These are phyloP conservation scores for Cyprinodon brontotheroides DNA, from an alignment of 2,113 vertebrate species.

Conservation along the genomic window DNA sequence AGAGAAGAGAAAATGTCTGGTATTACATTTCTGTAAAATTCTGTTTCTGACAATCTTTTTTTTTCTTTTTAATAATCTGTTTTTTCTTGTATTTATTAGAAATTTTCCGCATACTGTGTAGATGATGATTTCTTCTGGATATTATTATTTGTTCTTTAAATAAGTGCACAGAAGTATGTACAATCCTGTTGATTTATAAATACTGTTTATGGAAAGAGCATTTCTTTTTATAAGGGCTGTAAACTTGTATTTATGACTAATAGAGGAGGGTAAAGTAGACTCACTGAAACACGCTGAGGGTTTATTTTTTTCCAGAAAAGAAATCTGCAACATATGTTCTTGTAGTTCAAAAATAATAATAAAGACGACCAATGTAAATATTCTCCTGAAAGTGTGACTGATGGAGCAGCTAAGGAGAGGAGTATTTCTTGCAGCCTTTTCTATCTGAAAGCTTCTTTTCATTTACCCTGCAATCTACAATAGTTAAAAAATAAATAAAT, in stretches of 20 bases:
- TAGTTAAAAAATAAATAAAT: neutral
- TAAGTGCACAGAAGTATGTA: constrained; percentile 16
- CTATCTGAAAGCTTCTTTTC: neutral
- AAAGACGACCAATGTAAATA: neutral
- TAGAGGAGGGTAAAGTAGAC: neutral
- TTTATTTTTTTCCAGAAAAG: neutral
- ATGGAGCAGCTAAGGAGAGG: neutral
- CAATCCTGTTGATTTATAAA: constrained; percentile 29
- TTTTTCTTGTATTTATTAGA: constrained; percentile 10
- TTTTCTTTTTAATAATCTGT: neutral
- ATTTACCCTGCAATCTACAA: neutral
- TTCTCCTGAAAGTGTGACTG: neutral
- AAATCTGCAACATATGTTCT: constrained; percentile 13
- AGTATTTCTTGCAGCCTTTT: neutral
- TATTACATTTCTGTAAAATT: neutral
- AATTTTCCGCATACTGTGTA: constrained; percentile 31
- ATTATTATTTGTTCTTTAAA: constrained; percentile 18
- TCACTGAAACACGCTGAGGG: constrained; percentile 5
- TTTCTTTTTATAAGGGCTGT: constrained; percentile 70
- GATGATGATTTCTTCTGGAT: constrained; percentile 3
- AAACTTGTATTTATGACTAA: constrained; percentile 33
- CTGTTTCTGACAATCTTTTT: neutral
- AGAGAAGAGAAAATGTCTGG: neutral
- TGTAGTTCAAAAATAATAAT: neutral
- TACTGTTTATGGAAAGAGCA: constrained; percentile 37